These are phyloP conservation scores for Parnassius mnemosyne DNA, from an alignment of 2,888 invertebrate genomes.

Conservation along the genomic window DNA sequence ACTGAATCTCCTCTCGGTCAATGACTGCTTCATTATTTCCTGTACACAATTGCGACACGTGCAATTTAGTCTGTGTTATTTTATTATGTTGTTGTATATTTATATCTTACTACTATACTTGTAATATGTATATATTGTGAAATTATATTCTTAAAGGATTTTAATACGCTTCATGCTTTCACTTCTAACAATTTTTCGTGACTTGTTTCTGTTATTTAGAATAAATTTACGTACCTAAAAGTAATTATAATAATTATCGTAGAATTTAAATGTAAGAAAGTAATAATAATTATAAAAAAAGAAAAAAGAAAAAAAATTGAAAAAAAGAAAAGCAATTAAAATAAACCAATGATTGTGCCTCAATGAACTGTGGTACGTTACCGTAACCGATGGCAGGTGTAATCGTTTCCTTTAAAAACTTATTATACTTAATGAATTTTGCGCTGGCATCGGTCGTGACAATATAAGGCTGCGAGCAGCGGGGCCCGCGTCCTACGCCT, in stretches of 20 bases:
- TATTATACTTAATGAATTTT: conserved; percentile 64
- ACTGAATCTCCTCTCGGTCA: conserved; percentile 77
- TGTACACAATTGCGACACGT: conserved; percentile 76
- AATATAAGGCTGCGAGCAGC: conserved; percentile 65
- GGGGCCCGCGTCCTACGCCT: conserved; percentile 64
- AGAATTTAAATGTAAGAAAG: conserved; percentile 52
- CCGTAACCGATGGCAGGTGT: conserved; percentile 77
- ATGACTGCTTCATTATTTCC: conserved; percentile 75
- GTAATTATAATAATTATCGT: conserved; percentile 78
- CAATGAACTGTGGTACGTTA: conserved; percentile 81
- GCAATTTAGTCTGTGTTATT: conserved; percentile 80
- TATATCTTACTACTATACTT: conserved; percentile 73
- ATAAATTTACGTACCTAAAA: conserved; percentile 80
- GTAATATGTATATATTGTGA: conserved; percentile 79
- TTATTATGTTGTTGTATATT: conserved; percentile 79
- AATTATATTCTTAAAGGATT: conserved; percentile 76
- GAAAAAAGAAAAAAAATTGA: conserved; percentile 48
- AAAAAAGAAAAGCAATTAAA: conserved; percentile 71
- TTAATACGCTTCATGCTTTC: conserved; percentile 80
- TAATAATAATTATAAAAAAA: conserved; percentile 46
- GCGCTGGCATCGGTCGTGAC: conserved; percentile 58
- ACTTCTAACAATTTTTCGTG: conserved; percentile 75
- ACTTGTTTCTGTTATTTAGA: conserved; percentile 80
- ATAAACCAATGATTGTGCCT: conserved; percentile 81
- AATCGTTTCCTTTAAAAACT: conserved; percentile 66